A percentile compares a stretch with the other conserved stretches of the same genome.
These are phyloP conservation scores for Limosa lapponica DNA, from an alignment of 2,797 vertebrate genomes.

Conservation along the genomic window DNA sequence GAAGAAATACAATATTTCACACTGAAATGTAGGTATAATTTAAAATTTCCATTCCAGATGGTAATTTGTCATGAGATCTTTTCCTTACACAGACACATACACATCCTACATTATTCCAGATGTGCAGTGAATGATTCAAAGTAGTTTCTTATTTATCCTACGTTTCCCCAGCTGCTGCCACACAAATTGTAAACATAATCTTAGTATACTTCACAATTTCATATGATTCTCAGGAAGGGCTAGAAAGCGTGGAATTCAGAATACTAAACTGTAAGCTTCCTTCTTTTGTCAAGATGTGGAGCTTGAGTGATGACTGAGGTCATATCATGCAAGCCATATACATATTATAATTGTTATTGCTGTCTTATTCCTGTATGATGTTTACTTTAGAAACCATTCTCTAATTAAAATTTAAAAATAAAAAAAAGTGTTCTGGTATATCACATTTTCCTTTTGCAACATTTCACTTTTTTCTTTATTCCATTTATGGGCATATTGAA, in stretches of 20 bases:
- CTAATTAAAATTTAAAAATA: background rate
- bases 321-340: background rate
- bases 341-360: background rate
- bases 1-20: background rate
- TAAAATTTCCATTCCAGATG: background rate
- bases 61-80: background rate
- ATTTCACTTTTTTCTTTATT: background rate
- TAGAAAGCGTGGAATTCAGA: background rate
- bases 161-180: background rate
- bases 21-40: background rate
- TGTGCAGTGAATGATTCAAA: background rate
- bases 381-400: background rate
- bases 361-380: background rate
- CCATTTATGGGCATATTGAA: background rate
- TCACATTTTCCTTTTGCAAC: background rate
- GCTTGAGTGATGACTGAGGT: background rate
- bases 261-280: background rate
- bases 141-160: conserved; percentile 1
- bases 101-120: background rate
- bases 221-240: background rate
- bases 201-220: background rate
- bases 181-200: background rate
- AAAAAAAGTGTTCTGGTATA: background rate
- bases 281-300: background rate
- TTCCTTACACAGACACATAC: background rate